Evolutionary conservation across 23 tunicate genomes (phyloP).

Genomic region (Oikopleura albicans): DNA sequence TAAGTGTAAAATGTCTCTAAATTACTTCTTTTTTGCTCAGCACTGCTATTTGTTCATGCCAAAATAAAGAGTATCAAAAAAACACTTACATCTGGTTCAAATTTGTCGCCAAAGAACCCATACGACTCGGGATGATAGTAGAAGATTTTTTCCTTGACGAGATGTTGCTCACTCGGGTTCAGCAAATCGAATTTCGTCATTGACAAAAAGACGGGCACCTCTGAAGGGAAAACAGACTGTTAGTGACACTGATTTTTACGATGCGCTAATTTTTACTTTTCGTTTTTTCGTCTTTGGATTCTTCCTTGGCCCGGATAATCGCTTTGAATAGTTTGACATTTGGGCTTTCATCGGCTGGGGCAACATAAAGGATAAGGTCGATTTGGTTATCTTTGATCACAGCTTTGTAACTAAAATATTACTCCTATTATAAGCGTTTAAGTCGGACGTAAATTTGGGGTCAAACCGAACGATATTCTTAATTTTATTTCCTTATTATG

Average conservation of each 20-base stretch:
- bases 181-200: slow-evolving; percentile 24
- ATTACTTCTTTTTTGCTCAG: no score
- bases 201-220: slow-evolving; percentile 43
- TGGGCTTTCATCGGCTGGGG: slow-evolving; percentile 29
- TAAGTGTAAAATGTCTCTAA: no score
- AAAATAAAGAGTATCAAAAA: no score
- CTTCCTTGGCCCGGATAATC: slow-evolving; percentile 12
- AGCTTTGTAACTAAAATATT: neutral
- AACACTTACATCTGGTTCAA: neutral
- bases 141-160: neutral
- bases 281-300: slow-evolving; percentile 8
- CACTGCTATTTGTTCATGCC: no score
- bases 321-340: slow-evolving; percentile 6
- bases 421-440: no score
- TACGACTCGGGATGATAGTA: slow-evolving; percentile 2
- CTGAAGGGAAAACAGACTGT: slow-evolving; percentile 34
- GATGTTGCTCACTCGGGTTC: neutral
- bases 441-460: no score
- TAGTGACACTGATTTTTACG: no score
- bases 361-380: slow-evolving; percentile 62
- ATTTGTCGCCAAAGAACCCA: neutral
- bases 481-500: no score
- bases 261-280: no score
- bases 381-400: slow-evolving; percentile 33
- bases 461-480: no score